These are phyloP conservation scores for Elanus axillaris DNA, from an alignment of 2,113 vertebrate species.

Conservation along the genomic window DNA sequence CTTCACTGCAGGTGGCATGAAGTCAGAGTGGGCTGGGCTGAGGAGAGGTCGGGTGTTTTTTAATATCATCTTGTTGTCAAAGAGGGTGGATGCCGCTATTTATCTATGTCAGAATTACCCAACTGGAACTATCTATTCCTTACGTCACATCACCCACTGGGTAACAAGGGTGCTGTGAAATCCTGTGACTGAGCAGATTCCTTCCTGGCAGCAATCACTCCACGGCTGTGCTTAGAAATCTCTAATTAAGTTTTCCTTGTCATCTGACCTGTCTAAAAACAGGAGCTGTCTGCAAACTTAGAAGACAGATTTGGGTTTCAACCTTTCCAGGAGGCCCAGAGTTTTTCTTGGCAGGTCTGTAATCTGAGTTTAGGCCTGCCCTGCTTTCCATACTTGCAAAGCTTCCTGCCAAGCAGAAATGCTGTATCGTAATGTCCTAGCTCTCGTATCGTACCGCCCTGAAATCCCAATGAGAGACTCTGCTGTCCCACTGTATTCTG, in stretches of 20 bases:
- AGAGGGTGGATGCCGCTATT: not conserved
- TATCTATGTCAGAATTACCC: not conserved
- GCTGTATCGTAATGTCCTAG: not conserved
- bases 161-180: not conserved
- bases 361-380: not conserved
- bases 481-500: not conserved
- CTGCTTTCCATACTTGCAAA: not conserved
- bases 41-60: not conserved
- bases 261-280: slow-evolving; percentile 3
- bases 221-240: not conserved
- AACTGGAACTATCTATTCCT: not conserved
- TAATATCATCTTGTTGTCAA: not conserved
- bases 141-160: not conserved
- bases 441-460: not conserved
- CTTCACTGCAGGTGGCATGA: not conserved
- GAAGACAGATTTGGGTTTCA: slow-evolving; percentile 11
- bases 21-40: not conserved
- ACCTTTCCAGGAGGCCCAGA: not conserved
- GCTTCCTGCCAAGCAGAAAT: not conserved
- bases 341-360: slow-evolving; percentile 2
- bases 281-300: not conserved
- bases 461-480: not conserved
- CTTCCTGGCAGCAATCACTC: not conserved
- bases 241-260: not conserved
- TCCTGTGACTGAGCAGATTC: not conserved